Evolutionary conservation across 2,113 vertebrate genomes (phyloP), one percentile per base, ranked within the genome.

Genomic region (Pelusios castaneus): DNA sequence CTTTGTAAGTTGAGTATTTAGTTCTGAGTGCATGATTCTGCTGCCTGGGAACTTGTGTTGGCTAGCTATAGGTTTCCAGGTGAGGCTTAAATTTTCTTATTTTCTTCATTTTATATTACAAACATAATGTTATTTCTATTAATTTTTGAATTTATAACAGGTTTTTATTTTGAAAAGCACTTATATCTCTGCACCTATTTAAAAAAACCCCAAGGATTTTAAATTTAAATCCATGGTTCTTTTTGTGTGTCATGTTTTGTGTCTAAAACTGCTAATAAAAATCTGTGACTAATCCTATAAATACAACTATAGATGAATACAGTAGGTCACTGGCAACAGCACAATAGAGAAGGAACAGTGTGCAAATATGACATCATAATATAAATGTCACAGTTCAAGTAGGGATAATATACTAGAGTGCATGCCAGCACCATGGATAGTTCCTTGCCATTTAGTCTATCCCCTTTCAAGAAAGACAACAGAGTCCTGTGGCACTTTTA

Each of bases 251-350:
- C 38, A 14, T 14, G 12, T 76, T 76, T 70, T 76, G 73, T 14
- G 13, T 76, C 82, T 80, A 38, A 52, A 5, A 49, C 25, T 8
- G 85, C 25, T 29, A 24, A 82, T 1, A 14, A 83, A 51, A 92
- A 31, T 60, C 12, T 41, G n/a, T n/a, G 38, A 76, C 78, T 49
- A 24, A 17, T 79, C 41, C 6, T 29, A 45, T 27, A 22, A 54
- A 27, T 51, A 8, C 17, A 83, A 34, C 1, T 38, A 41, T n/a
- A 82, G 34, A 29, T 2, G n/a, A 17, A 2, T 5, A 2, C 43
- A 5, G 34, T 0, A 4, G 67, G 55, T 25, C 10, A 2, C 79
- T 3, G 25, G 1, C 4, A 6, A 5, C 1, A 5, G 5, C 11
- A 8, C 25, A 1, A 52, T 24, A 13, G 76, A 1, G 34, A 67